Evolutionary conservation across 2,797 vertebrate species (phyloP).

Genomic region (Clamator glandarius): DNA sequence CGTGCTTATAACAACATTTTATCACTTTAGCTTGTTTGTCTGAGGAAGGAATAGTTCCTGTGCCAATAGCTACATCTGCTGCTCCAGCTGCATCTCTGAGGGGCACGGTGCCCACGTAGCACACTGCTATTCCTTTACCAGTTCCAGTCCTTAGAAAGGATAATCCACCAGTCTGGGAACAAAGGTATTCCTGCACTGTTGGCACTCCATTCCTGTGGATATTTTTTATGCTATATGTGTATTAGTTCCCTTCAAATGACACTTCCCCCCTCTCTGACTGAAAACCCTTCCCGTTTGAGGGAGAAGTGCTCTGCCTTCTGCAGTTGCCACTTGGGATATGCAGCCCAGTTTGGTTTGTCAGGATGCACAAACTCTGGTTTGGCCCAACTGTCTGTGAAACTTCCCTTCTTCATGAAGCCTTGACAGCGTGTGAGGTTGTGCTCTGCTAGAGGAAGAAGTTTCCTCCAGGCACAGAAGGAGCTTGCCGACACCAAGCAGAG

Average conservation of each 20-base stretch:
- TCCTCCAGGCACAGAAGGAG: neutral
- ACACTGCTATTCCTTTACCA: slow-evolving; percentile 20
- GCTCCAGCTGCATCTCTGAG: slow-evolving; percentile 23
- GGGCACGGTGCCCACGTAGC: slow-evolving; percentile 25
- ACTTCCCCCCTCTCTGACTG: neutral
- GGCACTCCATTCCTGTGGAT: neutral
- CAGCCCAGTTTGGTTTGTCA: neutral
- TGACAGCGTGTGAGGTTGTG: rapidly evolving
- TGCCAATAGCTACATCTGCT: slow-evolving; percentile 58
- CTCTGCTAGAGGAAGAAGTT: neutral
- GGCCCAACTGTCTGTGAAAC: neutral
- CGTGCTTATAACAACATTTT: slow-evolving; percentile 48
- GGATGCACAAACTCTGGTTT: neutral
- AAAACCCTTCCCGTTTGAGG: neutral
- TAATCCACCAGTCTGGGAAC: neutral
- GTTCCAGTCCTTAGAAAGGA: neutral
- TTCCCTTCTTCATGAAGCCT: neutral
- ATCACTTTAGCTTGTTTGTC: slow-evolving; percentile 49
- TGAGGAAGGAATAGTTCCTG: slow-evolving; percentile 11
- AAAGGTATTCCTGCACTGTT: neutral
- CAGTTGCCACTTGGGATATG: neutral
- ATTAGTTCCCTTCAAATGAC: neutral
- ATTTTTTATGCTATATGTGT: neutral
- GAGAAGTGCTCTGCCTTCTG: neutral
- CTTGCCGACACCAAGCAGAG: neutral